Evolutionary conservation across 2,888 invertebrate genomes (phyloP), one percentile per base, ranked within the genome.

Genomic region (Meliscaeva auricollis): DNA sequence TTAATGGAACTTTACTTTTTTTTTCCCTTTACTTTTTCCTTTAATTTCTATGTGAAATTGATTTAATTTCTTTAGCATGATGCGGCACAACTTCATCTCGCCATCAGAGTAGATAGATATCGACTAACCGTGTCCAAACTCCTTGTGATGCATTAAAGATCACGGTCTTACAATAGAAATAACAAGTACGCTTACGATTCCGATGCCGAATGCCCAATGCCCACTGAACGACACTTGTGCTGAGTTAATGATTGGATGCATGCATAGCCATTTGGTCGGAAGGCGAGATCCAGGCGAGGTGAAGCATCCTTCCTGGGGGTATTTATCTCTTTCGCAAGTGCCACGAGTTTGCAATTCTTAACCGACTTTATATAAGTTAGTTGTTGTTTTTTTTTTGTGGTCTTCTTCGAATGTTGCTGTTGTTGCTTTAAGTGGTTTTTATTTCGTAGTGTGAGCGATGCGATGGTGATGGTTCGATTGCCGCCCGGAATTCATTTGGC

Each of bases 131-230:
- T 69, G 69, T 75, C 64, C 70, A 35, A 66, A 64, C 66, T 76
- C 44, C 66, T 64, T 80, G 64, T 66, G 75, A 80, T 84, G 80
- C 84, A 84, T 80, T 85, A 76, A 85, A 85, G 80, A 80, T 76
- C 84, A 81, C 35, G 17, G 72, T 56, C 72, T 66, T 80, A 80
- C 84, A 79, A 83, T 78, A 60, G 84, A 52, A 58, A 26, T 26
- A 73, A 75, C 76, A 76, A 75, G 60, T 72, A 44, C 75, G 68
- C 72, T 60, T 72, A 44, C 75, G 68, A 76, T 60, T 72, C 30
- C 75, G 68, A 76, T 54, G 68, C 20, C 20, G 52, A 26, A 76
- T 80, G 80, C 72, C 62, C 72, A 26, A 76, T 80, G 80, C 72
- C 62, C 72, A 72, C 60, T 32, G 68, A 80, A 85, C 72, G 75